Conservation (phyloP, 2,113 vertebrate species). For the Henicopernis longicauda region DNA sequence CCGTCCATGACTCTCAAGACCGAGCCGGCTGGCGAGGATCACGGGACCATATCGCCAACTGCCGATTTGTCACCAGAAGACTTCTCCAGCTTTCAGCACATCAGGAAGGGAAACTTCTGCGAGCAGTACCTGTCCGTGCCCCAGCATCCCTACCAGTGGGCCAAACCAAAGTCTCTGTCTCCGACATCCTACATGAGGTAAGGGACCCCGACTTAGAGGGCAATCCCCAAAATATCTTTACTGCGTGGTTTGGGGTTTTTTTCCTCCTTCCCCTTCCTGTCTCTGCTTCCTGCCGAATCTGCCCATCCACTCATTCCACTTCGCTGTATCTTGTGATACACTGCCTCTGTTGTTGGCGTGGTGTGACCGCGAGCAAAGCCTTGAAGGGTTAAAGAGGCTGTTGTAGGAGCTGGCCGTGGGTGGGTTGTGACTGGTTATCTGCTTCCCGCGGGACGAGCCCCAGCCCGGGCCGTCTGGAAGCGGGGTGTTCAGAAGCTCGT, state of each 20-base stretch:
- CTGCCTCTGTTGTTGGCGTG: neutral
- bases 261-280: neutral
- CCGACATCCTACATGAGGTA: slow-evolving; percentile 86
- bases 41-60: slow-evolving; percentile 73
- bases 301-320: neutral
- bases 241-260: neutral
- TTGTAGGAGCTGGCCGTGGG: neutral
- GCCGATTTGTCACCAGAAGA: slow-evolving; percentile 81
- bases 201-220: neutral
- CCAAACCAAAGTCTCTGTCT: slow-evolving; percentile 84
- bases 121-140: slow-evolving; percentile 93
- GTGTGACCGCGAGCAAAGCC: neutral
- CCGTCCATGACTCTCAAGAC: slow-evolving; percentile 86
- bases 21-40: slow-evolving; percentile 84
- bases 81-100: slow-evolving; percentile 81
- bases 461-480: neutral
- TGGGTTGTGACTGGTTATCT: neutral
- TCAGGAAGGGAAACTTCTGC: slow-evolving; percentile 89
- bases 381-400: neutral
- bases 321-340: neutral
- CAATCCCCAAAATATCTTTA: neutral
- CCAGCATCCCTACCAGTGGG: slow-evolving; percentile 89
- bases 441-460: neutral
- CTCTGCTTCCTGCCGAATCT: neutral
- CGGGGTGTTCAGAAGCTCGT: accelerated